phyloP scores from a whole-genome alignment of 2,113 vertebrate species.

The Dipodomys spectabilis region DNA sequence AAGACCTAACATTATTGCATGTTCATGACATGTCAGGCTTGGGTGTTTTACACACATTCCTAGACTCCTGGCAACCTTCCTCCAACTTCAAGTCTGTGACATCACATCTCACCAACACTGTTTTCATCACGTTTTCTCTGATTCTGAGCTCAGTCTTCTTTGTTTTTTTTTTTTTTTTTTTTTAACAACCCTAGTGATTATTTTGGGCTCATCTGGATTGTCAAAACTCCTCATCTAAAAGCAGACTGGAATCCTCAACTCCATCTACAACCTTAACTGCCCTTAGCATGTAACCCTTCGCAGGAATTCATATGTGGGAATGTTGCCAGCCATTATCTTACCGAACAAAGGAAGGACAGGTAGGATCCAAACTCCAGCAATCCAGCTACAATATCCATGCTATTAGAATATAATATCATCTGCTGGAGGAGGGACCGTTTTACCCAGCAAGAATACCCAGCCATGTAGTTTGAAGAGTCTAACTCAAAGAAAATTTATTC shows the following conservation, averaged over 20 bases:
- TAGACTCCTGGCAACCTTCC: neutral
- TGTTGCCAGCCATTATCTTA: neutral
- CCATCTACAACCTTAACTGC: neutral
- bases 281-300: neutral
- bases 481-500: neutral
- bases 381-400: neutral
- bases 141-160: neutral
- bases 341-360: neutral
- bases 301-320: neutral
- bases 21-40: too few relatives aligned
- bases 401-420: neutral
- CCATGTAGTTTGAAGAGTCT: neutral
- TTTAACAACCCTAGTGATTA: neutral
- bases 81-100: neutral
- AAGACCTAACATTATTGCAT: neutral
- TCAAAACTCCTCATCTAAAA: neutral
- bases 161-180: neutral
- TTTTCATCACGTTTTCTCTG: neutral
- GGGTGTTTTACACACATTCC: too few relatives aligned
- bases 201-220: neutral
- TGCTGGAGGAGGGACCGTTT: neutral
- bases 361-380: neutral
- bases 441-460: neutral
- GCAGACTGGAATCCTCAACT: neutral
- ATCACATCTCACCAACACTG: neutral